Base-by-base conservation (phyloP, 2,113 vertebrate genomes). In the Misgurnus mizolepis region DNA sequence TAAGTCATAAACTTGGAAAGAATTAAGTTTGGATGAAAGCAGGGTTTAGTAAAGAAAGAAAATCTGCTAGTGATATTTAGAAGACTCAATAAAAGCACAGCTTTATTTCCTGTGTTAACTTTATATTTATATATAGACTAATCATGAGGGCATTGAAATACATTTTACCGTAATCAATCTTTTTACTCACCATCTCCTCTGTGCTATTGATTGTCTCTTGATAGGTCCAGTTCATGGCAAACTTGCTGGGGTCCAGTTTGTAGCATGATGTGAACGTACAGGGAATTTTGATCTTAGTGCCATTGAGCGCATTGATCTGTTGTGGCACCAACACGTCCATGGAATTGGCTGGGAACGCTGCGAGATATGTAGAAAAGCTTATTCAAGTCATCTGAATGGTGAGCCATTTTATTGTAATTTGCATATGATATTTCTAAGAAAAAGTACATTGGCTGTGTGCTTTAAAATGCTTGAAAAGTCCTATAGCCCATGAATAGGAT, bases 251-350 rank as follows among this genome's bases (percentile, higher is more conserved):
- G 68, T 96, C 95, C 87, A 98, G 95, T 53, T 94, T 97, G 88
- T 99, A 99, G 91, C 98, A 99, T 87, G 98, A 99, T 61, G 93
- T 97, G 88, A 99, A 99, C 15, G 91, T 94, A 89, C 98, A 99
- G 83, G 91, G 67, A 84, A 99, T 95, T 86, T 92, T 95, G 80
- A 95, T 89, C 0, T 93, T 93, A 6, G 95, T 93, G 82, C 96
- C 97, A 0, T 99, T 99, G 86, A 98, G 86, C 49, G 94, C 95
- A 3, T 90, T 93, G 64, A 99, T 90, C 65, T 55, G 84, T 60
- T 61, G 0, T 0, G 93, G 83, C 14, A 94, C 93, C 4, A 90
- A 83, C 45, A 98, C 95, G 27, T 99, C 98, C 98, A 99, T 99
- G 69, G 76, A 49, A 85, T 91, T 10, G 84, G 83, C 95, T 94